Base-by-base conservation (phyloP, 1,140 invertebrate genomes). In the Lycorma delicatula region DNA sequence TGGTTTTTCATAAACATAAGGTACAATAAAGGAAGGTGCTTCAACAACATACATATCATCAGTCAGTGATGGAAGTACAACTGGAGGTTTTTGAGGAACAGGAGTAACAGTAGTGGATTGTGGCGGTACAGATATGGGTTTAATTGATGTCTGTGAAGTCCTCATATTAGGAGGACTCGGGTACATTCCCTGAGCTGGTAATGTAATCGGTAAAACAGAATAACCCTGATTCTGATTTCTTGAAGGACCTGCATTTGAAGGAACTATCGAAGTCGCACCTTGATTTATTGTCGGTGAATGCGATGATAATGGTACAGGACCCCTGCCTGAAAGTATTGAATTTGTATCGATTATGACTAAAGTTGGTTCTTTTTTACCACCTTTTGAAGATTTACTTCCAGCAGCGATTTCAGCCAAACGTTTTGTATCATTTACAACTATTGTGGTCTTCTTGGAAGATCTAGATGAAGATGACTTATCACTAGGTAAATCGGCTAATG, bases 31-130 rank as follows among this genome's bases (percentile, higher is more conserved):
- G 12, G 89, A 92, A 3, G 90, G 90, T 22, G 89, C 89, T 73
- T 93, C 89, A 7, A 93, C 84, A 1, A 92, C 88, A 72, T 86
- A 92, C 84, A 91, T 91, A 64, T 91, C 88, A 69, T 93, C 89
- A 4, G 88, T 91, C 3, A 92, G 74, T 3, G 86, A 84, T 0
- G 88, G 86, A 59, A 89, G 70, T 51, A 89, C 81, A 46, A 77
- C 78, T 26, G 79, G 70, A 52, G 66, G 57, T 48, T 72, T 69
- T n/a, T 73, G 65, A 36, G 78, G 74, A 20, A 78, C 71, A 2
- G 73, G 69, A 29, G 75, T 66, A 55, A 69, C 66, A 66, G 64
- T 56, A 60, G 64, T 67, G 28, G 66, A 54, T 13, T 52, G 41
- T 9, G 23, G 16, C 11, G 22, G 26, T 27, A 31, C 22, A 20